These are phyloP conservation scores for Leucoraja ocellata DNA, from an alignment of 2,797 vertebrate species.

Conservation along the genomic window DNA sequence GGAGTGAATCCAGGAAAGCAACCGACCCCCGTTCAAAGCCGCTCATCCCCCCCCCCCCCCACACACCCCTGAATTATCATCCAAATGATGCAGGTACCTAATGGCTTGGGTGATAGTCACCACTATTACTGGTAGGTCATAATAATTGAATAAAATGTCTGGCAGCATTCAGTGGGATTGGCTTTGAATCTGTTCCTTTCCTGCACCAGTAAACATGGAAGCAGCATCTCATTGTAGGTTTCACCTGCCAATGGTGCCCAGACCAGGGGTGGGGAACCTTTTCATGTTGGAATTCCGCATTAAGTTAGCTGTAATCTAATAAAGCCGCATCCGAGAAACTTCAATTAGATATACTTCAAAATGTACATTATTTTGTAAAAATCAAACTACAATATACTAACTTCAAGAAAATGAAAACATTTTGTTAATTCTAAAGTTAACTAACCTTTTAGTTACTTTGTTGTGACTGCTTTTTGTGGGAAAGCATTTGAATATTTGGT, in stretches of 20 bases:
- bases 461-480: no score
- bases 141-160: neutral
- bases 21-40: neutral
- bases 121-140: neutral
- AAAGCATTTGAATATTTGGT: no score
- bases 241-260: neutral
- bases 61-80: neutral
- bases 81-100: neutral
- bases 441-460: no score
- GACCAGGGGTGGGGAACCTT: no score
- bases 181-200: neutral
- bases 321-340: no score
- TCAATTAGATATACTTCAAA: no score
- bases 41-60: neutral
- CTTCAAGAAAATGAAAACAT: no score
- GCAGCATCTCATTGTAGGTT: neutral
- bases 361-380: no score
- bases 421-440: no score
- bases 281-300: no score
- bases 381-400: no score
- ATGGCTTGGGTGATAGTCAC: neutral
- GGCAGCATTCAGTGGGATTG: neutral
- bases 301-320: no score
- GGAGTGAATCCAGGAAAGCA: neutral
- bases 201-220: neutral